Percentiles rank a stretch among this genome's conserved stretches.
Conservation (phyloP, 2,797 vertebrate genomes). For the Sebastes alutus region DNA sequence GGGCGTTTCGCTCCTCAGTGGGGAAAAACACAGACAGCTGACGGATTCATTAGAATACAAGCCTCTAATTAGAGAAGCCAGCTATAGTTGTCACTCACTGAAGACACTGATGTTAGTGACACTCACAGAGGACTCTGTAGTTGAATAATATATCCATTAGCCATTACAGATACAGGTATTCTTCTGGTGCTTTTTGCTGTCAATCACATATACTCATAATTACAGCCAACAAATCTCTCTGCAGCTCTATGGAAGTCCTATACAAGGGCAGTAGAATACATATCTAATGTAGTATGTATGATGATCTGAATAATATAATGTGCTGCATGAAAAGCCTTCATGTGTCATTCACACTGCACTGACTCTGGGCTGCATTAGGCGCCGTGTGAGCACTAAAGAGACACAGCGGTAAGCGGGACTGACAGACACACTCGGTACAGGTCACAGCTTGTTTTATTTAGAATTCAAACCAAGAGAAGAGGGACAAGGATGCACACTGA, state of each 20-base stretch:
- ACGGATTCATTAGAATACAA: slow-evolving; percentile 38
- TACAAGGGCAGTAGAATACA: neutral
- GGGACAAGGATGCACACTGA: slow-evolving; percentile 75
- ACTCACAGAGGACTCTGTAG: slow-evolving; percentile 18
- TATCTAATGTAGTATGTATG: neutral
- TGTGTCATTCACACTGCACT: neutral
- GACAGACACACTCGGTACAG: slow-evolving; percentile 60
- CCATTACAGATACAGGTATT: slow-evolving; percentile 23
- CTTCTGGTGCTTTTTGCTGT: slow-evolving; percentile 22
- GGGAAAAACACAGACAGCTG: slow-evolving; percentile 15
- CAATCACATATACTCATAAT: slow-evolving; percentile 43
- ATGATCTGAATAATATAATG: slow-evolving; percentile 22
- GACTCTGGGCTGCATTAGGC: neutral
- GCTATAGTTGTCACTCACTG: slow-evolving; percentile 30
- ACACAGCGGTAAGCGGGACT: slow-evolving; percentile 3
- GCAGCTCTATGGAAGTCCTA: slow-evolving; percentile 1
- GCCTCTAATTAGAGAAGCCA: slow-evolving; percentile 38
- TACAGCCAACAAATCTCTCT: slow-evolving; percentile 3
- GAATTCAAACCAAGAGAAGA: slow-evolving; percentile 75
- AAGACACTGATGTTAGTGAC: neutral
- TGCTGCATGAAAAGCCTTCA: neutral
- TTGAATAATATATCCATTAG: slow-evolving; percentile 24
- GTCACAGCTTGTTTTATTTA: slow-evolving; percentile 81
- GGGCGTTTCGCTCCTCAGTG: neutral
- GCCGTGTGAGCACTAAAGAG: neutral